phyloP scores from a whole-genome alignment of 2,888 invertebrate species.

The Drosophila glabriapex region DNA sequence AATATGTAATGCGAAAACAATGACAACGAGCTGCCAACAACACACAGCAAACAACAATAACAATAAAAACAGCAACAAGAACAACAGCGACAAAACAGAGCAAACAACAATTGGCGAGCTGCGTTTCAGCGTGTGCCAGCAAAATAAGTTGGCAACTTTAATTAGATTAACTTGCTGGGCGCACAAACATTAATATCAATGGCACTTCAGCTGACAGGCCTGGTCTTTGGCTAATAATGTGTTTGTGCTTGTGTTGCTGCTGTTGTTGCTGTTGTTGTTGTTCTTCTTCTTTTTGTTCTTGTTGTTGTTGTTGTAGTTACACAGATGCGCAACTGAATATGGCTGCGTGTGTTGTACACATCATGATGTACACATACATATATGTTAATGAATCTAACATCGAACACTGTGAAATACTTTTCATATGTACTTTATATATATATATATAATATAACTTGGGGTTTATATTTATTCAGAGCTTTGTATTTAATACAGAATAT shows the following conservation, averaged over 20 bases:
- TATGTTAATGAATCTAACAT: too few species aligned
- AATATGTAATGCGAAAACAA: conserved; percentile 47
- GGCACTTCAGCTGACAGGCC: conserved; percentile 22
- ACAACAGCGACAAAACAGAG: background rate
- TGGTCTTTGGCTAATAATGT: background rate
- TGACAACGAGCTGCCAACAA: conserved; percentile 37
- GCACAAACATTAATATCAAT: conserved; percentile 43
- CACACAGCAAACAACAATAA: conserved; percentile 15
- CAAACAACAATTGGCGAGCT: background rate
- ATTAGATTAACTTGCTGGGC: conserved; percentile 64
- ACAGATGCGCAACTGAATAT: background rate
- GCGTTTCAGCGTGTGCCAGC: conserved; percentile 11
- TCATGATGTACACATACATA: too few species aligned
- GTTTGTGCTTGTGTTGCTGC: background rate
- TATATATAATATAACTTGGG: too few species aligned
- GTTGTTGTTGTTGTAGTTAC: background rate
- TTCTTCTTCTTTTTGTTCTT: background rate
- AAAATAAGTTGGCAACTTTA: conserved; percentile 56
- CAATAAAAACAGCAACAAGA: conserved; percentile 6
- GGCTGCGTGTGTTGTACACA: background rate
- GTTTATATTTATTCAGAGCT: too few species aligned
- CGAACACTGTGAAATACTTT: background rate
- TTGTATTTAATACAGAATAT: too few species aligned
- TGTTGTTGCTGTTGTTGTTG: background rate
- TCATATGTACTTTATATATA: background rate